phyloP scores from a whole-genome alignment of 2,888 invertebrate genomes.

The Andrena minutula region DNA sequence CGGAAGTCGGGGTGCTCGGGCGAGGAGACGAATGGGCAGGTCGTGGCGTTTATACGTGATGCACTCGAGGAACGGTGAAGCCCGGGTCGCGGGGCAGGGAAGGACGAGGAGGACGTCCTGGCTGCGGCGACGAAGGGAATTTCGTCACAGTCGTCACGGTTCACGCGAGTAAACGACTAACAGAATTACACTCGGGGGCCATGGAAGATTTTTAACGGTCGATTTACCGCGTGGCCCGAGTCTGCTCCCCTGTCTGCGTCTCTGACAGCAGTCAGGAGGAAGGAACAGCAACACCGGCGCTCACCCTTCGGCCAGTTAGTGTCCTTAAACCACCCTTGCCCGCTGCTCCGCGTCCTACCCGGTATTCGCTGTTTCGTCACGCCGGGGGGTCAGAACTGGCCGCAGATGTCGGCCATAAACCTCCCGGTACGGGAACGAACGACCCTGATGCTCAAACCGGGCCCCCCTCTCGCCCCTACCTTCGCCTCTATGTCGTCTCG shows the following conservation, averaged over 20 bases:
- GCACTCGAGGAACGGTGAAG: conserved; percentile 40
- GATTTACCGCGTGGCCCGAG: conserved; percentile 79
- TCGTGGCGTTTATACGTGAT: conserved; percentile 48
- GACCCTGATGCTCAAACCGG: conserved; percentile 60
- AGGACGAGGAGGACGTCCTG: conserved; percentile 43
- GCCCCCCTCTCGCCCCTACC: conserved; percentile 34
- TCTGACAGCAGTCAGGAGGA: conserved; percentile 40
- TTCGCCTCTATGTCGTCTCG: conserved; percentile 66
- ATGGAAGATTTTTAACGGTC: conserved; percentile 83
- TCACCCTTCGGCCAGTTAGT: conserved; percentile 76
- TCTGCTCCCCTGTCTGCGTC: conserved; percentile 39
- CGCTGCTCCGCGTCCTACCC: conserved; percentile 57
- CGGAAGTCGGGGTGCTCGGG: conserved; percentile 55
- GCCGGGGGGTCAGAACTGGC: conserved; percentile 83
- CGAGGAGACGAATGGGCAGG: conserved; percentile 64
- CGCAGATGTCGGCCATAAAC: conserved; percentile 84
- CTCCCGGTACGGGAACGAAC: conserved; percentile 65
- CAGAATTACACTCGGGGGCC: conserved; percentile 69
- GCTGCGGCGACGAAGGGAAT: conserved; percentile 53
- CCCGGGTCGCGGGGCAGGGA: conserved; percentile 5
- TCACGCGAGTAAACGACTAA: conserved; percentile 63
- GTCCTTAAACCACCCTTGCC: conserved; percentile 74
- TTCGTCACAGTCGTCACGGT: conserved; percentile 71
- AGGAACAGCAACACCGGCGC: conserved; percentile 42
- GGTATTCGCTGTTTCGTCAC: conserved; percentile 81